Percentiles rank a stretch among this genome's conserved stretches.
Conservation (phyloP, 1,140 invertebrate species). For the Sycophaga agraensis region DNA sequence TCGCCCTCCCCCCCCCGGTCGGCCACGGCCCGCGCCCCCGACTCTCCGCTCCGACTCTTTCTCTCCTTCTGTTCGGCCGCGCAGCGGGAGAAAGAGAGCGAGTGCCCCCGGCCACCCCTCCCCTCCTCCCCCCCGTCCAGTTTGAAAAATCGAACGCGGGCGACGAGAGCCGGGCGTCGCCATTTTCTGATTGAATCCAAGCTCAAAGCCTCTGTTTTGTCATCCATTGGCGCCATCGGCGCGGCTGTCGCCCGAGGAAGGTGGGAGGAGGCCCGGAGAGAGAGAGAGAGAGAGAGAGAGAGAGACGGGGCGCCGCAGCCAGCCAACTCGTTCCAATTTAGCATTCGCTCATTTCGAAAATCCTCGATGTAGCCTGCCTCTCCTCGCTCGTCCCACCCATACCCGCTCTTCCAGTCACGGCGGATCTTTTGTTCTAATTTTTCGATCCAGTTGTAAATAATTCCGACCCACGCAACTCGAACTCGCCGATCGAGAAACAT, state of each 20-base stretch:
- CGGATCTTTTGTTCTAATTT: no score
- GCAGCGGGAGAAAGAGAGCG: neutral
- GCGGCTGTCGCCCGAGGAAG: neutral
- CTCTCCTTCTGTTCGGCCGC: neutral
- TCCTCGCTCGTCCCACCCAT: neutral
- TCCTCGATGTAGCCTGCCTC: neutral
- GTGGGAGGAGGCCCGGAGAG: slow-evolving; percentile 9
- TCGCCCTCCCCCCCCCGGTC: neutral
- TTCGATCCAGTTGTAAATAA: no score
- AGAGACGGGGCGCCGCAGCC: no score
- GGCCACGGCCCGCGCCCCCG: neutral
- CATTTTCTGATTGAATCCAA: slow-evolving; percentile 50
- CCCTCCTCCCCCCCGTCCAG: neutral
- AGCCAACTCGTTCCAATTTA: slow-evolving; percentile 6
- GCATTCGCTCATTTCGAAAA: neutral
- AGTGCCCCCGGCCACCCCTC: no score
- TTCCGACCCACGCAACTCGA: neutral
- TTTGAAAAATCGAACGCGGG: slow-evolving; percentile 30
- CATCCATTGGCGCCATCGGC: slow-evolving; percentile 42
- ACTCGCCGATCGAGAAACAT: neutral
- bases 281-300: slow-evolving; percentile 5
- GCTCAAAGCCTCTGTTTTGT: slow-evolving; percentile 47
- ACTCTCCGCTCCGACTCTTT: no score
- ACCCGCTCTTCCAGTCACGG: neutral
- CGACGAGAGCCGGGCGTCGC: slow-evolving; percentile 38